A percentile compares a stretch with the other conserved stretches of the same genome.
Evolutionary conservation across 2,113 vertebrate species (phyloP).

Genomic region (Oplegnathus fasciatus): DNA sequence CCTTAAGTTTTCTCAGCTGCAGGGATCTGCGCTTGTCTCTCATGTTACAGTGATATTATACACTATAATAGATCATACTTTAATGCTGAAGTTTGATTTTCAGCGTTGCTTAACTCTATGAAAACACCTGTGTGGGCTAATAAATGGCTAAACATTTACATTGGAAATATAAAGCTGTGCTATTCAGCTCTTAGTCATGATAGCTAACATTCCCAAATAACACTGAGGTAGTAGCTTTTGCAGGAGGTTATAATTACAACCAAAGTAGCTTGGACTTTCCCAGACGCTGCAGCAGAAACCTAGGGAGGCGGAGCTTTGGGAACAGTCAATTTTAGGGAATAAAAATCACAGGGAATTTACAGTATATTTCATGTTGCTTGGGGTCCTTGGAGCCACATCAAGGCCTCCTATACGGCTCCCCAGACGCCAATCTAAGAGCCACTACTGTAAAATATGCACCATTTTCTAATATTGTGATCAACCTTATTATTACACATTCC

Average conservation of each 20-base stretch:
- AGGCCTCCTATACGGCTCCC: not conserved
- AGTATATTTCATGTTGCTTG: not conserved
- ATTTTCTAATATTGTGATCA: constrained; percentile 23
- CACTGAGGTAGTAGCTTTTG: constrained; percentile 28
- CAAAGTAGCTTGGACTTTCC: constrained; percentile 16
- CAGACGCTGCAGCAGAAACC: not conserved
- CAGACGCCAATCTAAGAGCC: constrained; percentile 8
- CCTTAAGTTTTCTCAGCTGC: constrained; percentile 65
- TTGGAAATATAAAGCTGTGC: constrained; percentile 48
- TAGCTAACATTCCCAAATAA: constrained; percentile 35
- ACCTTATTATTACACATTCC: constrained; percentile 31
- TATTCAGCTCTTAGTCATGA: constrained; percentile 36
- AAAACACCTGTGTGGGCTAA: constrained; percentile 48
- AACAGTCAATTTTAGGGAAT: not conserved
- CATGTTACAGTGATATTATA: constrained; percentile 43
- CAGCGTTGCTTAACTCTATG: constrained; percentile 23
- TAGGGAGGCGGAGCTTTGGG: not conserved
- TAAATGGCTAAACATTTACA: constrained; percentile 59
- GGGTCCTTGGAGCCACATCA: constrained; percentile 17
- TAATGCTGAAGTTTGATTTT: constrained; percentile 34
- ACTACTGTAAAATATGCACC: constrained; percentile 5
- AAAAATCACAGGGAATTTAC: not conserved
- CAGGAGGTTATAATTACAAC: constrained; percentile 26
- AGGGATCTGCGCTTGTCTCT: constrained; percentile 39
- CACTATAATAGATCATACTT: constrained; percentile 39